Base-by-base conservation (phyloP, 2,797 vertebrate genomes). In the Melanotaenia parkinsoni region DNA sequence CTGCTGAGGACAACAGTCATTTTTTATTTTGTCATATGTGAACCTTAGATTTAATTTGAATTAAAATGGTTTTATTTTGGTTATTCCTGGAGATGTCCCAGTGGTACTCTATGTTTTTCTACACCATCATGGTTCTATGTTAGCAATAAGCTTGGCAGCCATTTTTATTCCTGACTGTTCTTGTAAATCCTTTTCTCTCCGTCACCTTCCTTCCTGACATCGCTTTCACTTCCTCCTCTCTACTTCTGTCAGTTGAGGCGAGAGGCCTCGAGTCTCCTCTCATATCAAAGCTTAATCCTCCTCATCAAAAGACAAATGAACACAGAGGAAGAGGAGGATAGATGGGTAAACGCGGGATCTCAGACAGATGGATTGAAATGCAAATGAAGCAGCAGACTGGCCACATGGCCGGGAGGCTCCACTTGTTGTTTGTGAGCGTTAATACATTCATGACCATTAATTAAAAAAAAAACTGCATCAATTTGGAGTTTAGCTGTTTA, bases 331-430 rank as follows among this genome's bases (percentile, higher is more conserved):
- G 67, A 24, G 60, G 45, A 33, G 61, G 56, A 28, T 2, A 4
- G 63, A 5, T 1, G 26, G 51, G 61, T 74, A 70, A 28, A 82
- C 69, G 37, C 7, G 20, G 30, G 62, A 61, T 80, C 47, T 57
- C 40, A 79, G 73, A 37, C 1, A 20, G 9, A 65, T 79, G 80
- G 72, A 86, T 83, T 86, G 84, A 86, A 83, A 83, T 86, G 76
- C 33, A 82, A 78, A 88, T 86, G 77, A 76, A 4, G 18, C 2
- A 8, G 59, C 7, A 28, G 1, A n/a, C 12, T 6, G 8, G 32
- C 50, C 10, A 1, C 59, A 8, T 3, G 1, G 32, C 47, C 8
- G 2, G 51, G 33, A 33, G 63, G 37, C 58, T 24, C 0, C 18
- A 1, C 67, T 26, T 16, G 16, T 26, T 77, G 63, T 79, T 75